phyloP scores from a whole-genome alignment of 1,140 invertebrate species.

The Planococcus citri region DNA sequence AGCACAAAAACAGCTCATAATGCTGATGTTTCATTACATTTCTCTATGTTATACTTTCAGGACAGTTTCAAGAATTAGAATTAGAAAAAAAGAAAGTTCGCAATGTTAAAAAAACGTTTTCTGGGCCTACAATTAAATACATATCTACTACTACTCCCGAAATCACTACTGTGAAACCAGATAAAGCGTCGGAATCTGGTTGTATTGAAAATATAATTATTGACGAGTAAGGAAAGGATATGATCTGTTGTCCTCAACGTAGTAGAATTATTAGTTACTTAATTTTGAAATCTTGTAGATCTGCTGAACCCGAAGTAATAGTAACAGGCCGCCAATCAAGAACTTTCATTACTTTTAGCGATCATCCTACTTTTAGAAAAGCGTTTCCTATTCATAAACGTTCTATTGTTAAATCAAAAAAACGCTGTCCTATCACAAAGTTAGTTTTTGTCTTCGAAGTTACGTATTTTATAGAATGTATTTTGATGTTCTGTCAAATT shows the following conservation, averaged over 20 bases:
- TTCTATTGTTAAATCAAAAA: not conserved
- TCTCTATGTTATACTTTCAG: not conserved
- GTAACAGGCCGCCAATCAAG: not conserved
- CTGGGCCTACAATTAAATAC: not conserved
- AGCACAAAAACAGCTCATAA: not conserved
- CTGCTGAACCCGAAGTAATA: not conserved
- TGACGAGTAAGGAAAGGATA: not conserved
- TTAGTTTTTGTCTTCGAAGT: not conserved
- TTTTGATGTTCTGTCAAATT: not conserved
- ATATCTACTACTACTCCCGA: not conserved
- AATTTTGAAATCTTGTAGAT: not conserved
- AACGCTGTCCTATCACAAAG: not conserved
- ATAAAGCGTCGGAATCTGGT: not conserved
- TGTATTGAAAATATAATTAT: not conserved
- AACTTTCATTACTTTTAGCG: not conserved
- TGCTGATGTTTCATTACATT: not conserved
- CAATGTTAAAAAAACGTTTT: not conserved
- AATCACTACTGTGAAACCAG: not conserved
- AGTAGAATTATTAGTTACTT: too few species aligned
- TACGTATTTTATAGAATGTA: not conserved
- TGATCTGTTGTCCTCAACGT: too few species aligned
- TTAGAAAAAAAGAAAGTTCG: constrained; percentile 22
- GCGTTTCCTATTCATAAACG: not conserved
- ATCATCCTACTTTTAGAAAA: not conserved
- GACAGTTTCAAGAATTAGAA: constrained; percentile 24